phyloP scores from a whole-genome alignment of 2,797 vertebrate species.

The Coccyzus lansbergi region DNA sequence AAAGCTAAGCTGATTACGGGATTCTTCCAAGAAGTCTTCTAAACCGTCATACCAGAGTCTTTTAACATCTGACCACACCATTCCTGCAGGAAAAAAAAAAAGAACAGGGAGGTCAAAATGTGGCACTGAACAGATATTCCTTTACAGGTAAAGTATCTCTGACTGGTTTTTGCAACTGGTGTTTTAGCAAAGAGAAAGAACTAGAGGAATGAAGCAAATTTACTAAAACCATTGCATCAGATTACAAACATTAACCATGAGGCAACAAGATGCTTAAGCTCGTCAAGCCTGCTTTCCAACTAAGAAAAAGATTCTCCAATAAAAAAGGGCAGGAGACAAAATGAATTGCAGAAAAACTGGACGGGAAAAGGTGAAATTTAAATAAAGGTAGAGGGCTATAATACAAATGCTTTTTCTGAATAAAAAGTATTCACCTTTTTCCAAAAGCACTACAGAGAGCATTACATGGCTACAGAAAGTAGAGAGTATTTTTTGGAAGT shows the following conservation, averaged over 20 bases:
- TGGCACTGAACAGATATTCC: background rate
- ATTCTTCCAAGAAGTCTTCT: constrained; percentile 97
- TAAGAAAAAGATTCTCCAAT: background rate
- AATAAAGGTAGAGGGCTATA: background rate
- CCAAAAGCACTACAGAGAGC: background rate
- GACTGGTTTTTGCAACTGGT: background rate
- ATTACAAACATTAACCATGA: background rate
- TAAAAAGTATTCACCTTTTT: background rate
- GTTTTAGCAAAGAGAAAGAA: background rate
- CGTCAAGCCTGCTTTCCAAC: background rate
- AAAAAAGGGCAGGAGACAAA: background rate
- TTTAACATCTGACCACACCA: constrained; percentile 99
- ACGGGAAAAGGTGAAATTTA: background rate
- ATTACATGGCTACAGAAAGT: background rate
- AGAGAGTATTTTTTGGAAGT: background rate
- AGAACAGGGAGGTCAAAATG: background rate
- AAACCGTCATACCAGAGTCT: constrained; percentile 97
- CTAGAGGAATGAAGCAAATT: background rate
- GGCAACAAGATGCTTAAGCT: background rate
- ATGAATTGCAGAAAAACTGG: background rate
- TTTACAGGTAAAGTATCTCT: background rate
- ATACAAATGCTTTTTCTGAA: background rate
- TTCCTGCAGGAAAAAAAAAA: constrained; percentile 78
- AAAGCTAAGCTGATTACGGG: constrained; percentile 97
- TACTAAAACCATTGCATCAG: background rate